phyloP scores from a whole-genome alignment of 2,888 invertebrate genomes.

The Philhelius pedissequus region DNA sequence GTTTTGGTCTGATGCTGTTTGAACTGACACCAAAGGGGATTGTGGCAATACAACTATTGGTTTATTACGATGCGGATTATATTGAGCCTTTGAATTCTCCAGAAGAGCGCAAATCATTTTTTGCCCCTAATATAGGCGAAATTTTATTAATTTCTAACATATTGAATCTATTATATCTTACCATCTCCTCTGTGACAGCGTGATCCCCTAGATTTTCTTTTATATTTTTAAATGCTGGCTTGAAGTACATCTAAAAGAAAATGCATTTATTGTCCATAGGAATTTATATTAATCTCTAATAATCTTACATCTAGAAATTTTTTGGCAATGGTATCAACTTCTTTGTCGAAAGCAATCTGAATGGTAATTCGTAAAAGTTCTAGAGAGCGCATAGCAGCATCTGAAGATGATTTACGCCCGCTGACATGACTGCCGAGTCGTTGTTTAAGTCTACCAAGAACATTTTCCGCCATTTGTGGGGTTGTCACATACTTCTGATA shows the following conservation, averaged over 20 bases:
- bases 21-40: not conserved
- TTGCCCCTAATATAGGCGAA: slow-evolving; percentile 71
- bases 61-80: slow-evolving; percentile 73
- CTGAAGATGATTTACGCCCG: slow-evolving; percentile 73
- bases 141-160: not conserved
- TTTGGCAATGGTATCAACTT: slow-evolving; percentile 81
- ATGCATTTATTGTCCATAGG: not conserved
- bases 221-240: slow-evolving; percentile 83
- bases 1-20: slow-evolving; percentile 55
- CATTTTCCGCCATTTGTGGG: slow-evolving; percentile 76
- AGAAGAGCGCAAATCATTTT: slow-evolving; percentile 78
- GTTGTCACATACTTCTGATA: slow-evolving; percentile 76
- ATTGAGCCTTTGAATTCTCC: slow-evolving; percentile 78
- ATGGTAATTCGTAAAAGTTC: slow-evolving; percentile 82
- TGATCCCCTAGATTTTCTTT: slow-evolving; percentile 82
- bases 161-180: slow-evolving; percentile 61
- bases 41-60: not conserved
- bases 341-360: slow-evolving; percentile 82
- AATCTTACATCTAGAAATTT: slow-evolving; percentile 81
- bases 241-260: slow-evolving; percentile 81
- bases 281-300: not conserved
- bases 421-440: slow-evolving; percentile 73
- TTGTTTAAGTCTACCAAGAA: slow-evolving; percentile 75
- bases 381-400: slow-evolving; percentile 79
- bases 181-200: slow-evolving; percentile 81